A percentile compares a stretch with the other conserved stretches of the same genome.
Evolutionary conservation across 2,888 invertebrate species (phyloP).

Genomic region (Apamea crenata): DNA sequence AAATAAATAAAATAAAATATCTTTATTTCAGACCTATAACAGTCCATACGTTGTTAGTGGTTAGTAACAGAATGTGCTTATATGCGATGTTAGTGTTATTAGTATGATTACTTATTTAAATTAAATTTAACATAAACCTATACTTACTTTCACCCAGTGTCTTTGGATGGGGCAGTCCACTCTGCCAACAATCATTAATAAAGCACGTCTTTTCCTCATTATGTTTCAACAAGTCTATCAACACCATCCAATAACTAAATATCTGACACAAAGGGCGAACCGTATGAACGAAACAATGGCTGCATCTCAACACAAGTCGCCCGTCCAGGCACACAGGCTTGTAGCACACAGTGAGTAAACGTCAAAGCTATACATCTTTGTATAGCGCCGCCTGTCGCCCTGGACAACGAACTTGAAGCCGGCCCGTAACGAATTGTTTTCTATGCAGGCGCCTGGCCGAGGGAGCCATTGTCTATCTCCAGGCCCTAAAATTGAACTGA

Average conservation of each 20-base stretch:
- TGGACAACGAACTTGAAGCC: conserved; percentile 29
- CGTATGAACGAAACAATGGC: conserved; percentile 9
- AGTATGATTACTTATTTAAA: too few relatives aligned
- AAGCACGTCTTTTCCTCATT: not conserved
- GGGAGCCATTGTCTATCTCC: conserved; percentile 40
- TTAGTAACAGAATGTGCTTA: too few relatives aligned
- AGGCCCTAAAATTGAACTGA: conserved; percentile 49
- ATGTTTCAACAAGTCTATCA: conserved; percentile 4
- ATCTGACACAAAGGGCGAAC: conserved; percentile 23
- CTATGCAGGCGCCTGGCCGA: conserved; percentile 9
- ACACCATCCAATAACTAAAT: conserved; percentile 17
- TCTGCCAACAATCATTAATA: too few relatives aligned
- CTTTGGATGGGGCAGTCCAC: too few relatives aligned
- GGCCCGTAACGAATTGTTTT: conserved; percentile 36
- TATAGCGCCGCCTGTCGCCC: conserved; percentile 12
- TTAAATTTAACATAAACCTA: too few relatives aligned
- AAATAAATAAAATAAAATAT: too few relatives aligned
- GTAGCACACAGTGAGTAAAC: conserved; percentile 7
- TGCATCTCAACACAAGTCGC: conserved; percentile 12
- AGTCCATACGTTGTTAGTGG: too few relatives aligned
- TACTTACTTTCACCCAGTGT: too few relatives aligned
- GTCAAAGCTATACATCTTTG: conserved; percentile 41
- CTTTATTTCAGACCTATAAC: too few relatives aligned
- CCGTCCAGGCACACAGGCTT: conserved; percentile 2
- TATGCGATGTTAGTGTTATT: too few relatives aligned